These are phyloP conservation scores for Caenorhabditis doughertyi DNA, from an alignment of 2,888 invertebrate species.

Conservation along the genomic window DNA sequence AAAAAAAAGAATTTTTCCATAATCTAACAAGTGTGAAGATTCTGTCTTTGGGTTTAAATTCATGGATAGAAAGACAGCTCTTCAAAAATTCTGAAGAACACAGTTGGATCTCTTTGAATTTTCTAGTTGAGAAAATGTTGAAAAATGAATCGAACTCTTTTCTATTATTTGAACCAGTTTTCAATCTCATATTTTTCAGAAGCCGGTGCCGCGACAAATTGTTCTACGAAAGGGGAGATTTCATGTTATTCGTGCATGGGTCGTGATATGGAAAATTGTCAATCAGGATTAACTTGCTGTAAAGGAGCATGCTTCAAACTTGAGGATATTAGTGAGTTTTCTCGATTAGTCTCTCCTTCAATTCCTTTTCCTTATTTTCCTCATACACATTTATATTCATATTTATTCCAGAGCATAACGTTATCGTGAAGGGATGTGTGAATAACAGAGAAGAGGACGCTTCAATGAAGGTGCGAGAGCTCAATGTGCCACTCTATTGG, in stretches of 20 bases:
- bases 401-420: conserved; percentile 68
- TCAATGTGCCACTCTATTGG: conserved; percentile 75
- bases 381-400: not conserved
- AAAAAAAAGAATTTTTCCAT: too few relatives aligned
- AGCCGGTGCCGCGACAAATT: conserved; percentile 52
- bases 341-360: not conserved
- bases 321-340: conserved; percentile 71
- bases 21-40: too few relatives aligned
- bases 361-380: not conserved
- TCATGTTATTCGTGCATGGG: conserved; percentile 75
- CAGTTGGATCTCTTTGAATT: not conserved
- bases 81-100: too few relatives aligned
- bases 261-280: conserved; percentile 75
- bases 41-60: too few relatives aligned
- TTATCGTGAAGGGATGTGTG: conserved; percentile 77
- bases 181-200: conserved; percentile 22
- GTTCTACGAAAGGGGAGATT: conserved; percentile 62
- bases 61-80: too few relatives aligned
- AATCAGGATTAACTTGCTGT: conserved; percentile 76
- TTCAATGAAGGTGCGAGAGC: conserved; percentile 76
- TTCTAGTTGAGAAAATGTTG: too few relatives aligned
- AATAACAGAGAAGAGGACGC: conserved; percentile 74
- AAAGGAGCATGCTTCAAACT: conserved; percentile 77
- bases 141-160: too few relatives aligned
- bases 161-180: too few relatives aligned